phyloP scores from a whole-genome alignment of 2,888 invertebrate species.

The Mythimna impura region DNA sequence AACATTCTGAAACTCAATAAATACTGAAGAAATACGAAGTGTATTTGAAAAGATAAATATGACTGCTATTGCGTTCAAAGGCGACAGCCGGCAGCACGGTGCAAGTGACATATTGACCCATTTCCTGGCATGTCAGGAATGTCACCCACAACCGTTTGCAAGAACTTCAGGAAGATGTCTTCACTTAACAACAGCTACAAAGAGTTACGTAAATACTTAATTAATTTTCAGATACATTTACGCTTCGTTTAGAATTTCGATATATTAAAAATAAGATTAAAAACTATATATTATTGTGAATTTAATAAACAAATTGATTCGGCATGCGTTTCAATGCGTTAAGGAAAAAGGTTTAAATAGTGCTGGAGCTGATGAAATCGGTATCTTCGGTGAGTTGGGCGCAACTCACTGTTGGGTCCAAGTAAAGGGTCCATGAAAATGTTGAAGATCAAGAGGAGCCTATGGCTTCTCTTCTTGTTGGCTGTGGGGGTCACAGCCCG shows the following conservation, averaged over 20 bases:
- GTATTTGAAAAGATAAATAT: constrained; percentile 31
- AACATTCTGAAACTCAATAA: not conserved
- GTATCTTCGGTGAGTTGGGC: constrained; percentile 79
- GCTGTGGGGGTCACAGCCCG: constrained; percentile 59
- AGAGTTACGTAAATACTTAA: constrained; percentile 41
- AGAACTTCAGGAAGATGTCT: not conserved
- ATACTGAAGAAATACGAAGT: constrained; percentile 3
- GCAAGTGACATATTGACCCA: constrained; percentile 39
- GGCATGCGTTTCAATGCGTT: constrained; percentile 77
- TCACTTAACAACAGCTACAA: not conserved
- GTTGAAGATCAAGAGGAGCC: constrained; percentile 67
- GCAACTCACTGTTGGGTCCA: constrained; percentile 74
- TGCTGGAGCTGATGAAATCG: not conserved
- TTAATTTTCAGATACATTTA: constrained; percentile 63
- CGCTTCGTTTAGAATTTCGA: constrained; percentile 70
- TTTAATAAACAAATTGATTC: constrained; percentile 84
- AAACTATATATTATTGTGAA: constrained; percentile 69
- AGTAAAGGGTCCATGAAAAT: constrained; percentile 59
- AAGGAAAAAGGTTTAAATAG: constrained; percentile 76
- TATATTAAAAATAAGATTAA: constrained; percentile 72
- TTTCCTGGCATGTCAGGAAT: constrained; percentile 34
- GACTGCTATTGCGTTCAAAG: constrained; percentile 26
- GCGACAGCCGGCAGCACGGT: constrained; percentile 29
- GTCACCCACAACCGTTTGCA: constrained; percentile 17
- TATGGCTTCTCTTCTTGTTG: constrained; percentile 67